These are phyloP conservation scores for Pitta sordida DNA, from an alignment of 2,113 vertebrate species.

Conservation along the genomic window DNA sequence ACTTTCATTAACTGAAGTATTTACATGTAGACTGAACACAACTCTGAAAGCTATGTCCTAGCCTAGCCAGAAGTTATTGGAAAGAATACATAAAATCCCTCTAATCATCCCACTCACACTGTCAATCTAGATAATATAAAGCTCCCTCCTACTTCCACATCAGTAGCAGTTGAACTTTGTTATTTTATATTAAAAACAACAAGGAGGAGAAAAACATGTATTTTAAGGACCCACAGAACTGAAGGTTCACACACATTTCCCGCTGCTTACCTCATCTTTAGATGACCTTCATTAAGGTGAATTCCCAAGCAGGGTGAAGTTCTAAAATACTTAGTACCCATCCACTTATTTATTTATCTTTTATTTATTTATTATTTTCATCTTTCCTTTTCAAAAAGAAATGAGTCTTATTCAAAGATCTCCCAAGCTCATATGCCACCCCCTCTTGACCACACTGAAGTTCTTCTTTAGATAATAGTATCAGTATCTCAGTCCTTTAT, in stretches of 20 bases:
- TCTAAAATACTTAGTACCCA: neutral
- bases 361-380: neutral
- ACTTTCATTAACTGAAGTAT: neutral
- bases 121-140: neutral
- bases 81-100: neutral
- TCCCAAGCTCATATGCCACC: neutral
- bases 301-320: neutral
- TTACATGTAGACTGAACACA: neutral
- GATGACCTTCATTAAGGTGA: neutral
- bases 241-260: neutral
- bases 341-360: neutral
- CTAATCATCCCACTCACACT: neutral
- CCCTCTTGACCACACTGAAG: rapidly evolving
- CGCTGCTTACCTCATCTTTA: neutral
- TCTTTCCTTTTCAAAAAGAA: neutral
- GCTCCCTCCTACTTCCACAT: neutral
- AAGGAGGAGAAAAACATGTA: neutral
- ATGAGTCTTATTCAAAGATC: neutral
- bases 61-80: neutral
- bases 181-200: neutral
- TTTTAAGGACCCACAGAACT: neutral
- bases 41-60: neutral
- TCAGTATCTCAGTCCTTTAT: neutral
- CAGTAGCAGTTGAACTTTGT: neutral
- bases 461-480: neutral